phyloP scores from a whole-genome alignment of 1,140 invertebrate species.

The Lanistes nyassanus region DNA sequence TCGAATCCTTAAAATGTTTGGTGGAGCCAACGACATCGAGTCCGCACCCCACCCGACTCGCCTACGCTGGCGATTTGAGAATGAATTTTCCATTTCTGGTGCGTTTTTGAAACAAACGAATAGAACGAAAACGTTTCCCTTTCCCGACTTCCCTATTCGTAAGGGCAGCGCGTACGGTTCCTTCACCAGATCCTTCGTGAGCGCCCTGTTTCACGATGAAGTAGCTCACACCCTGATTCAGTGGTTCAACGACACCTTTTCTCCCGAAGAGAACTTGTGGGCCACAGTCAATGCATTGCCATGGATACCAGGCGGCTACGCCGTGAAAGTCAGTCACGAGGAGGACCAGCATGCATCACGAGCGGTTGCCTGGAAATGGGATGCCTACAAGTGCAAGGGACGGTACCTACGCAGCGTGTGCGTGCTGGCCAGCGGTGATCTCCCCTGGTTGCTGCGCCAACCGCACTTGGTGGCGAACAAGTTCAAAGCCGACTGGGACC shows the following conservation, averaged over 20 bases:
- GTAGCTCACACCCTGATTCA: conserved; percentile 34
- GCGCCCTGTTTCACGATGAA: conserved; percentile 37
- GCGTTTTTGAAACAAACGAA: too few relatives aligned
- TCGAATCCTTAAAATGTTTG: conserved; percentile 41
- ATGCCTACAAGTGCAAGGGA: conserved; percentile 5
- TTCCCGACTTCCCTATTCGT: conserved; percentile 40
- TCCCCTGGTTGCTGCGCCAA: conserved; percentile 45
- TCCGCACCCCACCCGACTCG: conserved; percentile 31
- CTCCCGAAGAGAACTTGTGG: conserved; percentile 50
- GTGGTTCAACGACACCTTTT: conserved; percentile 45
- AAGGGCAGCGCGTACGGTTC: conserved; percentile 48
- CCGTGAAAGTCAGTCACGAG: conserved; percentile 28
- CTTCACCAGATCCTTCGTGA: conserved; percentile 45
- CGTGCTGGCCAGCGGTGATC: conserved; percentile 40
- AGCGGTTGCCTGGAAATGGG: conserved; percentile 21
- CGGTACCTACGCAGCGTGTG: conserved; percentile 9
- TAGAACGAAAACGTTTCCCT: too few relatives aligned
- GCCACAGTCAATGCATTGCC: conserved; percentile 43
- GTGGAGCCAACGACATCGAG: conserved; percentile 55
- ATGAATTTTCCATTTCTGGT: conserved; percentile 11
- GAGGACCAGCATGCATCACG: conserved; percentile 27
- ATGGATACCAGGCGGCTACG: conserved; percentile 45
- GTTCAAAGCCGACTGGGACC: conserved; percentile 52
- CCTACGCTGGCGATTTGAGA: conserved; percentile 34
- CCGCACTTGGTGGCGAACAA: conserved; percentile 61